phyloP scores from a whole-genome alignment of 1,140 invertebrate genomes.

The Scaptodrosophila lebanonensis region DNA sequence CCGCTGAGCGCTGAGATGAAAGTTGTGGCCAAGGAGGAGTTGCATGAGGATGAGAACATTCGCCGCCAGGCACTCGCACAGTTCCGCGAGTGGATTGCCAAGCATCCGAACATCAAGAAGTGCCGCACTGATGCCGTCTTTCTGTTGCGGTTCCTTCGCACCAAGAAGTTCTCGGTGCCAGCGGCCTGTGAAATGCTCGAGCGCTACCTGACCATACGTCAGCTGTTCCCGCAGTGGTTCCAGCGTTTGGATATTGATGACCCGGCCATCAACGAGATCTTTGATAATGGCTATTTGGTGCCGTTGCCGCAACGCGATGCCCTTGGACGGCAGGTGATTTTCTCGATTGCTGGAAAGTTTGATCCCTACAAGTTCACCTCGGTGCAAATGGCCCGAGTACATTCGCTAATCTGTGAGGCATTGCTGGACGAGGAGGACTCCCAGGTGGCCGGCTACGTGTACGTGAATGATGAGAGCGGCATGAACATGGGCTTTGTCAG shows the following conservation, averaged over 20 bases:
- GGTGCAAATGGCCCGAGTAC: slow-evolving; percentile 86
- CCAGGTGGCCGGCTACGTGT: slow-evolving; percentile 86
- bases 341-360: slow-evolving; percentile 85
- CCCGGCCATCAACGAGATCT: slow-evolving; percentile 85
- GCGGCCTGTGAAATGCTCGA: slow-evolving; percentile 91
- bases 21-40: slow-evolving; percentile 82
- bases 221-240: slow-evolving; percentile 90
- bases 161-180: slow-evolving; percentile 91
- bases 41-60: slow-evolving; percentile 84
- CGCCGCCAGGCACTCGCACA: slow-evolving; percentile 84
- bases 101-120: slow-evolving; percentile 85
- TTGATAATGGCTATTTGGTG: slow-evolving; percentile 88
- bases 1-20: slow-evolving; percentile 56
- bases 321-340: slow-evolving; percentile 85
- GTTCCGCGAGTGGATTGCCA: slow-evolving; percentile 86
- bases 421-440: slow-evolving; percentile 89
- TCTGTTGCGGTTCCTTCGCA: slow-evolving; percentile 88
- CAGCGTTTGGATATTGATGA: slow-evolving; percentile 85
- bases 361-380: slow-evolving; percentile 86
- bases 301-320: slow-evolving; percentile 86
- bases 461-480: slow-evolving; percentile 90
- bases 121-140: slow-evolving; percentile 88
- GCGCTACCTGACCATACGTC: slow-evolving; percentile 88
- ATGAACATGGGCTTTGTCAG: slow-evolving; percentile 89
- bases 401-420: slow-evolving; percentile 86